These are phyloP conservation scores for Glomeris marginata DNA, from an alignment of 2,888 invertebrate genomes.

Conservation along the genomic window DNA sequence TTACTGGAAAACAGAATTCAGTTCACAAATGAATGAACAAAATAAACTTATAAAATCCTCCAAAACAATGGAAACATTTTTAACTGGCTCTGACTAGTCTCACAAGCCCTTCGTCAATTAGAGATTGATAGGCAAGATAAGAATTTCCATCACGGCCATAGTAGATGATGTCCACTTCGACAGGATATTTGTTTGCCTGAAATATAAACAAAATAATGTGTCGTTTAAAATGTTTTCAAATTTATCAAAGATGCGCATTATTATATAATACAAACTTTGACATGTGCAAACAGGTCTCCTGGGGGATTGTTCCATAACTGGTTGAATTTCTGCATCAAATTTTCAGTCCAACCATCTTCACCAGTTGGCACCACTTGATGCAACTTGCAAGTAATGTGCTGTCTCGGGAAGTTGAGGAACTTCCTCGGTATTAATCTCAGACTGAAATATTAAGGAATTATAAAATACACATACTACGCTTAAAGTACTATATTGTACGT, in stretches of 20 bases:
- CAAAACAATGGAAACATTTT: no score
- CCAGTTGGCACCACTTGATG: not conserved
- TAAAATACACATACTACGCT: not conserved
- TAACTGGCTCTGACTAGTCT: no score
- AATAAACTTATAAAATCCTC: no score
- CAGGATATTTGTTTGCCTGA: not conserved
- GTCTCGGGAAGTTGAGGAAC: constrained; percentile 2
- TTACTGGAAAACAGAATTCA: no score
- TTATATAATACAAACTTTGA: not conserved
- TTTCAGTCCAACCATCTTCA: not conserved
- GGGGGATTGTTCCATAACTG: not conserved
- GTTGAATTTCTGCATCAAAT: not conserved
- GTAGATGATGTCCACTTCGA: not conserved
- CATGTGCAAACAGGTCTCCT: not conserved
- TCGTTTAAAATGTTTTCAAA: no score
- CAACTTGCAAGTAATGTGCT: constrained; percentile 1
- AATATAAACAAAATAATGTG: not conserved
- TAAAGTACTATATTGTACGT: not conserved
- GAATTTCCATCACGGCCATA: not conserved
- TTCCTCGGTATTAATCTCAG: not conserved
- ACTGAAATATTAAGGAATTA: not conserved
- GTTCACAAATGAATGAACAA: no score
- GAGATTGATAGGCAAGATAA: constrained; percentile 1
- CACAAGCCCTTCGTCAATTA: constrained; percentile 1
- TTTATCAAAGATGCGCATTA: not conserved